Evolutionary conservation across 2,888 invertebrate genomes (phyloP), one percentile per base, ranked within the genome.

Genomic region (Plebejus anna): DNA sequence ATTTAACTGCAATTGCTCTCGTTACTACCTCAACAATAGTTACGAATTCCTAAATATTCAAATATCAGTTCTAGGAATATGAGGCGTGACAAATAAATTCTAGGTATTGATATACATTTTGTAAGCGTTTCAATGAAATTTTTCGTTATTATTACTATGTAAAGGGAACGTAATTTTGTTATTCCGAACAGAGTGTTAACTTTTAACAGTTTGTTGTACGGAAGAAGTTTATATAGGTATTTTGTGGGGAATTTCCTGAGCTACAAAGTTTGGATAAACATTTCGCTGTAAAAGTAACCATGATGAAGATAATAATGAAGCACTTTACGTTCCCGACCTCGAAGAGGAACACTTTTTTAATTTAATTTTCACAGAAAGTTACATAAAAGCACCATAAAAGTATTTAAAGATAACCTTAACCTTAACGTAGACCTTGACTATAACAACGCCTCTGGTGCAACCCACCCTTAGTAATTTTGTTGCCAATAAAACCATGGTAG

Each of bases 141-240:
- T 22, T 22, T 6, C 9, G 13, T 59, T 22, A 1, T 0, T 2
- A 22, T 7, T 59, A 59, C 22, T 59, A 28, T 22, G 28, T 11
- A 61, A 3, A 11, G 4, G 61, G 11, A 61, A 61, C 4, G 22
- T 61, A 61, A 61, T 61, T 28, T 61, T 61, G 61, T 61, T 61
- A 61, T 61, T 28, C 61, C 11, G 61, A 61, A 32, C 61, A 61
- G 47, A 47, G 61, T 28, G 61, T 61, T 61, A 61, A 61, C 61
- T 61, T 61, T 61, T 61, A 61, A 61, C 61, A 61, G 61, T 61
- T 61, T 61, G 28, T 61, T 61, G 11, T 28, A 61, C 28, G 22
- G 22, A 61, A 28, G 61, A 28, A 61, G 28, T 61, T 61, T 61
- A 61, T 61, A 28, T 61, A 11, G 9, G 28, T 28, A 28, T 28